A percentile compares a stretch with the other conserved stretches of the same genome.
Evolutionary conservation across 2,797 vertebrate genomes (phyloP).

Genomic region (Melanotaenia parkinsoni): DNA sequence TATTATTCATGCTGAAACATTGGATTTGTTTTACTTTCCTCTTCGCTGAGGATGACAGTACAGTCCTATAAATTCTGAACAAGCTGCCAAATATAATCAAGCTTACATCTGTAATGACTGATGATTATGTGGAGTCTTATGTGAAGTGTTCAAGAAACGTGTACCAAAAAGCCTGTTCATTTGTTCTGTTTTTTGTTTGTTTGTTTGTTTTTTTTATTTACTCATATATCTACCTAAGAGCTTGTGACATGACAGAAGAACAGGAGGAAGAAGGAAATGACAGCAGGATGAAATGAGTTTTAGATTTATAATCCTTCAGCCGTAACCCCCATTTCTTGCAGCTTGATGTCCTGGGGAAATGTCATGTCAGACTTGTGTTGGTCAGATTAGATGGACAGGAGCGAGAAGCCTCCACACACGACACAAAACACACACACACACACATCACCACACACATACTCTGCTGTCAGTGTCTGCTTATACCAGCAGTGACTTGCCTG

Average conservation of each 20-base stretch:
- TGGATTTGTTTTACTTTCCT: constrained; percentile 64
- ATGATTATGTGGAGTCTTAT: constrained; percentile 27
- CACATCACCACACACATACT: not conserved
- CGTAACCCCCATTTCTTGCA: constrained; percentile 61
- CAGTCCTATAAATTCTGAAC: constrained; percentile 56
- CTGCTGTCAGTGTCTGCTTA: constrained; percentile 13
- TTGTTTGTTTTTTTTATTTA: constrained; percentile 20
- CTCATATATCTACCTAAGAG: constrained; percentile 37
- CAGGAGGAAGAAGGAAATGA: constrained; percentile 40
- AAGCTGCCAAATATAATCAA: constrained; percentile 65
- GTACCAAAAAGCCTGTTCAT: constrained; percentile 1
- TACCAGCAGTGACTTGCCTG: constrained; percentile 7
- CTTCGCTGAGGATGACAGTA: constrained; percentile 55
- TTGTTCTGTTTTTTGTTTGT: constrained; percentile 6
- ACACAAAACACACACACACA: constrained; percentile 6
- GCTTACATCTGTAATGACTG: constrained; percentile 41
- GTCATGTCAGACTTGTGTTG: constrained; percentile 71
- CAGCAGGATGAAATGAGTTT: constrained; percentile 64
- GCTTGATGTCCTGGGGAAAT: constrained; percentile 70
- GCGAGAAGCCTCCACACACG: constrained; percentile 26
- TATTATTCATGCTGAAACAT: constrained; percentile 71
- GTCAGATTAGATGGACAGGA: constrained; percentile 61
- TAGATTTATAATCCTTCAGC: constrained; percentile 64
- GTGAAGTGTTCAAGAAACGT: constrained; percentile 25
- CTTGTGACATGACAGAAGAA: constrained; percentile 38